A percentile compares a stretch with the other conserved stretches of the same genome.
Conservation (phyloP, 2,888 invertebrate species). For the Bombylius discolor region DNA sequence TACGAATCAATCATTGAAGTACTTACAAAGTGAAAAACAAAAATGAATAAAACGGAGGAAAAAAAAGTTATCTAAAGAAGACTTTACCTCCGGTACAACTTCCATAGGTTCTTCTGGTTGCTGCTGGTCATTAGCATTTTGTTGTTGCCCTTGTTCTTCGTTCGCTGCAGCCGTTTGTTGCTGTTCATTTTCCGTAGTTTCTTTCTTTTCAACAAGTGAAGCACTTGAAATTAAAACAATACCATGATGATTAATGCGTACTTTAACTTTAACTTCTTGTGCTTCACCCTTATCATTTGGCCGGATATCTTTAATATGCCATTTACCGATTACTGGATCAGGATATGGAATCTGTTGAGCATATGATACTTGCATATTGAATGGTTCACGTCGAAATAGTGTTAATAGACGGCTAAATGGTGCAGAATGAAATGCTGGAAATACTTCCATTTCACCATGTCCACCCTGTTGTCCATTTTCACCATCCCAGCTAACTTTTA, state of each 20-base stretch:
- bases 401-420: slow-evolving; percentile 93
- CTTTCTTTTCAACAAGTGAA: slow-evolving; percentile 64
- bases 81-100: slow-evolving; percentile 18
- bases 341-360: slow-evolving; percentile 61
- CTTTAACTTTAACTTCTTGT: slow-evolving; percentile 94
- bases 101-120: slow-evolving; percentile 36
- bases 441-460: slow-evolving; percentile 77
- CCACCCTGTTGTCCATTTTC: slow-evolving; percentile 41
- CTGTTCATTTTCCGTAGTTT: slow-evolving; percentile 21
- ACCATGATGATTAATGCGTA: slow-evolving; percentile 86
- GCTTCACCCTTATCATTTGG: slow-evolving; percentile 79
- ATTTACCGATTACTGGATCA: slow-evolving; percentile 67
- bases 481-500: slow-evolving; percentile 72
- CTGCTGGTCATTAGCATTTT: slow-evolving; percentile 30
- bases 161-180: slow-evolving; percentile 23
- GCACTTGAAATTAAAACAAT: slow-evolving; percentile 81
- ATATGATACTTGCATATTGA: slow-evolving; percentile 77
- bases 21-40: not conserved
- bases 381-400: slow-evolving; percentile 79
- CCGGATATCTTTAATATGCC: slow-evolving; percentile 68
- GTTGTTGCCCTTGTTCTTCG: slow-evolving; percentile 11
- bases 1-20: no score
- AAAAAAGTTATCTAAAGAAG: not conserved
- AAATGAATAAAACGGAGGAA: not conserved
- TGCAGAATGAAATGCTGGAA: slow-evolving; percentile 74